phyloP scores from a whole-genome alignment of 2,113 vertebrate species.

The Gavialis gangeticus region DNA sequence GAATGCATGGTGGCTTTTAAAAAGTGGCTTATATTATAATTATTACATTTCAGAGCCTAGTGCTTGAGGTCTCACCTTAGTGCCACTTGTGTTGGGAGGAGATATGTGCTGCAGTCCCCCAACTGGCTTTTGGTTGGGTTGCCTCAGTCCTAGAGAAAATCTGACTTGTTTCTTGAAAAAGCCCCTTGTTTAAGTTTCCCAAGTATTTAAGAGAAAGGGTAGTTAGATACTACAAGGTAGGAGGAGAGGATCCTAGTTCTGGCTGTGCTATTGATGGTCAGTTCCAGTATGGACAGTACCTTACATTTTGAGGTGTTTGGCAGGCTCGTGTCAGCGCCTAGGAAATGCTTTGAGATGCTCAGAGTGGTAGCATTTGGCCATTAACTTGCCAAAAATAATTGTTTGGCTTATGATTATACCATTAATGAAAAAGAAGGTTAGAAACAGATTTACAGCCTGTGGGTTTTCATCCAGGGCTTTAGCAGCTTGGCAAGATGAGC shows the following conservation, averaged over 20 bases:
- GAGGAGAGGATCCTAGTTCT: neutral
- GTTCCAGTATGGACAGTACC: too few species aligned
- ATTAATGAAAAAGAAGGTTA: conserved; percentile 7
- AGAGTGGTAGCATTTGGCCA: neutral
- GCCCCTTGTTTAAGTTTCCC: neutral
- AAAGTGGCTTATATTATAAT: neutral
- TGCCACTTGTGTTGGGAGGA: neutral
- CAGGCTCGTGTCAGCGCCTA: neutral
- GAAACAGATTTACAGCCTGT: neutral
- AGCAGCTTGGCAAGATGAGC: neutral
- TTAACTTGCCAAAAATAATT: neutral
- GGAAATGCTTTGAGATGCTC: neutral
- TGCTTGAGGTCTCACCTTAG: neutral
- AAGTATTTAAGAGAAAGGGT: neutral
- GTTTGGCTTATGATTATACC: neutral
- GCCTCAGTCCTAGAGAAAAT: neutral
- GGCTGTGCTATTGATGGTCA: neutral
- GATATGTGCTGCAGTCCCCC: neutral
- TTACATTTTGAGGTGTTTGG: neutral
- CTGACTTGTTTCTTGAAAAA: neutral
- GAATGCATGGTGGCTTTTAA: neutral
- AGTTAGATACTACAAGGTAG: accelerated
- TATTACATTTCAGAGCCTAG: neutral
- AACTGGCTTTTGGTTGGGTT: neutral
- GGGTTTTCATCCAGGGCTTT: neutral